These are phyloP conservation scores for Ormyrus labotus DNA, from an alignment of 2,888 invertebrate genomes.

Conservation along the genomic window DNA sequence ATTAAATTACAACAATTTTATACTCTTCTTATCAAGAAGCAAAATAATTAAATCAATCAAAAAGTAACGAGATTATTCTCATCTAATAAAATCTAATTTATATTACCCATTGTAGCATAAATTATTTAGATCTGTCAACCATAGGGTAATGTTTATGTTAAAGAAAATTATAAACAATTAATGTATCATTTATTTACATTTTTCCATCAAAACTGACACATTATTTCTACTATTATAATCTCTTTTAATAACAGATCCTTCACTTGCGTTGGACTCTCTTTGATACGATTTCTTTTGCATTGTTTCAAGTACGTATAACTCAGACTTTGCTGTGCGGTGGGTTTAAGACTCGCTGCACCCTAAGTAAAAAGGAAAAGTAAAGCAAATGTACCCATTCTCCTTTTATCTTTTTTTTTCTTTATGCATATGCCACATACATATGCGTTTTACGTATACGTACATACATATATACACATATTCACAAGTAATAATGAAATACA, in stretches of 20 bases:
- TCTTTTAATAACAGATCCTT: slow-evolving; percentile 39
- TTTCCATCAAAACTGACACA: slow-evolving; percentile 53
- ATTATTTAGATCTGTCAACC: too few species aligned
- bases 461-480: slow-evolving; percentile 58
- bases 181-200: slow-evolving; percentile 54
- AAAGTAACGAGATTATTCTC: too few species aligned
- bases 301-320: slow-evolving; percentile 44
- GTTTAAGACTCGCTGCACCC: slow-evolving; percentile 47
- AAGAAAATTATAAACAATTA: slow-evolving; percentile 35
- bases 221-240: slow-evolving; percentile 43
- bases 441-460: slow-evolving; percentile 53
- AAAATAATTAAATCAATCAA: neutral
- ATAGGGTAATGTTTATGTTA: too few species aligned
- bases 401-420: slow-evolving; percentile 31
- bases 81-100: too few species aligned
- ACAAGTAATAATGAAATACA: slow-evolving; percentile 53
- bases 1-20: too few species aligned
- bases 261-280: slow-evolving; percentile 27
- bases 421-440: slow-evolving; percentile 35
- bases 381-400: slow-evolving; percentile 22
- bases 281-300: slow-evolving; percentile 35
- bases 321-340: slow-evolving; percentile 45
- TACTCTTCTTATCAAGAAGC: neutral
- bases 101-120: too few species aligned
- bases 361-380: slow-evolving; percentile 44